These are phyloP conservation scores for Heliconius hermathena DNA, from an alignment of 1,140 invertebrate species.

Conservation along the genomic window DNA sequence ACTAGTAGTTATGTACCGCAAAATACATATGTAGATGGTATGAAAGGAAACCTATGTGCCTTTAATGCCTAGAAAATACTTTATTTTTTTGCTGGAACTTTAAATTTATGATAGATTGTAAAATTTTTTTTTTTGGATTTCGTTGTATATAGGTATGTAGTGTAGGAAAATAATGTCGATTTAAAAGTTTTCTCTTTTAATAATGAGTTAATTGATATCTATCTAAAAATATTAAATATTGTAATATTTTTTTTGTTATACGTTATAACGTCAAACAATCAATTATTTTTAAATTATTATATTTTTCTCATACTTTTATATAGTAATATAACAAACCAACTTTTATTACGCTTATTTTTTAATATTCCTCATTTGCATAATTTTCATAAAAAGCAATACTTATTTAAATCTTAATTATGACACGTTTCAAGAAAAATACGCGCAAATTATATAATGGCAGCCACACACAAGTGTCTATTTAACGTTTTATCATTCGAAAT, in stretches of 20 bases:
- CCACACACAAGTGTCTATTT: constrained; percentile 14
- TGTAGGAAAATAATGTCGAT: no score
- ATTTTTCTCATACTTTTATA: no score
- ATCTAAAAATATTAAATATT: no score
- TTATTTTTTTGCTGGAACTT: background rate
- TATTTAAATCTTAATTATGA: background rate
- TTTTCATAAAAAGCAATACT: background rate
- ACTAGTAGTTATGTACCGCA: constrained; percentile 38
- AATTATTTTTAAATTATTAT: no score
- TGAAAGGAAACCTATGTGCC: constrained; percentile 26
- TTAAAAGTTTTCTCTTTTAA: no score
- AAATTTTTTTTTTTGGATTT: background rate
- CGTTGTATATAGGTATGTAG: no score
- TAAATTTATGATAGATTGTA: background rate
- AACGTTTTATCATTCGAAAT: constrained; percentile 21
- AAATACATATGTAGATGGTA: constrained; percentile 22
- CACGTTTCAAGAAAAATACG: background rate
- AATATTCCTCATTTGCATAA: background rate
- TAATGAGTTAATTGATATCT: no score
- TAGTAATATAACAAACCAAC: background rate
- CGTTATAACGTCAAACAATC: no score
- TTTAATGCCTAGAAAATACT: constrained; percentile 15
- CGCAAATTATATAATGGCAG: background rate
- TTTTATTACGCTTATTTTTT: no score
- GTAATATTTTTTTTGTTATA: no score